A percentile compares a stretch with the other conserved stretches of the same genome.
These are phyloP conservation scores for Caenorhabditis wallacei DNA, from an alignment of 2,888 invertebrate species.

Conservation along the genomic window DNA sequence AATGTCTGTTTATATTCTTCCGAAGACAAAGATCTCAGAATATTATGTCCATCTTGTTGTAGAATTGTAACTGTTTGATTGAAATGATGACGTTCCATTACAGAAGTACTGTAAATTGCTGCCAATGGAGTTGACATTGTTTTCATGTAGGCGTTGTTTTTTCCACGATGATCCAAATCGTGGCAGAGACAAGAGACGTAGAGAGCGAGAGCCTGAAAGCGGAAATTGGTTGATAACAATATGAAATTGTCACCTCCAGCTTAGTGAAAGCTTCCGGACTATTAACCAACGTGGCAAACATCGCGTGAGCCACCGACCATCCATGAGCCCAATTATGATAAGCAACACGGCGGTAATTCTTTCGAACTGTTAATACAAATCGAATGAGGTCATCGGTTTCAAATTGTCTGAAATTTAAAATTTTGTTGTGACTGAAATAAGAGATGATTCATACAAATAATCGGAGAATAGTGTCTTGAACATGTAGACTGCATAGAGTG, in stretches of 20 bases:
- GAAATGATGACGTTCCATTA: constrained; percentile 93
- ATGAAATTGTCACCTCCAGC: constrained; percentile 80
- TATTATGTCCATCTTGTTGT: constrained; percentile 92
- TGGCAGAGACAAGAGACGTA: constrained; percentile 91
- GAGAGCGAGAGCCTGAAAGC: constrained; percentile 88
- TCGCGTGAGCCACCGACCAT: constrained; percentile 91
- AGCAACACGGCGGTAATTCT: constrained; percentile 89
- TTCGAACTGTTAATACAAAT: constrained; percentile 90
- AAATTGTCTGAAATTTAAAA: constrained; percentile 85
- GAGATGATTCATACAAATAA: constrained; percentile 66
- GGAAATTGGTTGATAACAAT: no score
- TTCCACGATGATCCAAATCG: constrained; percentile 91
- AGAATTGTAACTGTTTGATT: constrained; percentile 92
- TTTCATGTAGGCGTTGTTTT: constrained; percentile 90
- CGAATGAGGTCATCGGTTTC: constrained; percentile 88
- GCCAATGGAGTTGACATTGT: constrained; percentile 91
- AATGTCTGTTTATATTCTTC: constrained; percentile 86
- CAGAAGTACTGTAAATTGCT: constrained; percentile 91
- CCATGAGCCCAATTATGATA: constrained; percentile 94
- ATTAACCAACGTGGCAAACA: constrained; percentile 84
- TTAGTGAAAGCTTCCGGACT: constrained; percentile 76
- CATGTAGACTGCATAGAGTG: constrained; percentile 89
- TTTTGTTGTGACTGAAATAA: neutral
- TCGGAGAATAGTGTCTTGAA: constrained; percentile 89
- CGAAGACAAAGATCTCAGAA: constrained; percentile 86